Conservation (phyloP, 2,797 vertebrate species). For the Pseudochirops corinnae region DNA sequence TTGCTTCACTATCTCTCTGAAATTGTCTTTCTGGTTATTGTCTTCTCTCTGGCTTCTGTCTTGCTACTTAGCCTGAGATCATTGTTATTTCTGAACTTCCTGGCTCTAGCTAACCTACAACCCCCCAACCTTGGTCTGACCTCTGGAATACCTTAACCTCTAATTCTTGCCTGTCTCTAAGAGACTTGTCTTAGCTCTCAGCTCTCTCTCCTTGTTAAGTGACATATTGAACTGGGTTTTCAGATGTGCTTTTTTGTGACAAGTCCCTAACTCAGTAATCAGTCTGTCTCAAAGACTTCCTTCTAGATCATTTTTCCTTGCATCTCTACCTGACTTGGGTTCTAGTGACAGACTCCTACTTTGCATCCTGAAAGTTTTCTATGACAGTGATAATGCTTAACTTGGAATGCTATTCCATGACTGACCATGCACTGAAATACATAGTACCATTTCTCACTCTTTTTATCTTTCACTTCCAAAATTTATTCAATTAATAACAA, state of each 20-base stretch:
- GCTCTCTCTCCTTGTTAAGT: not conserved
- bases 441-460: conserved; percentile 16
- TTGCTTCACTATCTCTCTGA: not conserved
- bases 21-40: not conserved
- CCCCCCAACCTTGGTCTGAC: not conserved
- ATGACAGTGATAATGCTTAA: conserved; percentile 43
- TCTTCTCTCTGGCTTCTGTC: not conserved
- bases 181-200: not conserved
- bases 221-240: not conserved
- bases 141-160: conserved; percentile 12
- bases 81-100: not conserved
- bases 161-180: not conserved
- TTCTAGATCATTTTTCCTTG: conserved; percentile 37
- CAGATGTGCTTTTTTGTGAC: not conserved
- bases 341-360: conserved; percentile 15
- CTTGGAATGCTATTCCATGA: conserved; percentile 21
- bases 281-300: not conserved
- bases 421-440: not conserved
- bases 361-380: not conserved
- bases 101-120: not conserved
- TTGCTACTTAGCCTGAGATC: not conserved
- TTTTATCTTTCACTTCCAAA: not conserved
- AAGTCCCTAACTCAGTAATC: conserved; percentile 34
- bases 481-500: not conserved
- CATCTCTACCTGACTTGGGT: conserved; percentile 9